Evolutionary conservation across 1,140 invertebrate genomes (phyloP), one percentile per base, ranked within the genome.

Genomic region (Linepithema humile): DNA sequence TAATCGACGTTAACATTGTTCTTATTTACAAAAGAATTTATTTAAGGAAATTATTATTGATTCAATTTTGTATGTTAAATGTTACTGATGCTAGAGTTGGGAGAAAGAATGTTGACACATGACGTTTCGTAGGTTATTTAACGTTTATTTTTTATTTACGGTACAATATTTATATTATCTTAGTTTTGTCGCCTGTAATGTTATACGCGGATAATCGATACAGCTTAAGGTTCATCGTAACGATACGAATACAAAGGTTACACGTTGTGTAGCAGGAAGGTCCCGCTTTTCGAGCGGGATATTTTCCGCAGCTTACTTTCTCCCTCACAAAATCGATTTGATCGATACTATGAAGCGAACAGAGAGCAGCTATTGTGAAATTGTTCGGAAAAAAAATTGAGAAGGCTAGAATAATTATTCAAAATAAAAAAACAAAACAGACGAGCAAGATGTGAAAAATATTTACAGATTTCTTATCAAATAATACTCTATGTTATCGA

Each of bases 131-230:
- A 92, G 91, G 91, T 92, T 92, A 85, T 87, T 93, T 92, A 91
- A 84, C 85, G 72, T 93, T 92, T 93, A 92, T 93, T 93, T 86
- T 72, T 90, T 85, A 91, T 87, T 92, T 92, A 93, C 90, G 88
- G 72, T 92, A 92, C 89, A 93, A 92, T 93, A 93, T 92, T 91
- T 92, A 93, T 92, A 93, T 85, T n/a, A n/a, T n/a, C 74, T 91
- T 93, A 92, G 77, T 91, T 92, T 77, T 90, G 85, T 90, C 85
- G 84, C 80, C 89, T 84, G 53, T 89, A 89, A 91, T 90, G 88
- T 91, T 86, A 91, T 92, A 91, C 83, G 91, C 84, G 84, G 90
- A 90, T 92, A 90, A 91, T 90, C 87, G 88, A 85, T 91, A 92
- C 57, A 92, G 86, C 80, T 91, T 90, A 89, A 89, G 89, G 82